Evolutionary conservation across 2,888 invertebrate species (phyloP), one percentile per base, ranked within the genome.

Genomic region (Chrysomela aeneicollis): DNA sequence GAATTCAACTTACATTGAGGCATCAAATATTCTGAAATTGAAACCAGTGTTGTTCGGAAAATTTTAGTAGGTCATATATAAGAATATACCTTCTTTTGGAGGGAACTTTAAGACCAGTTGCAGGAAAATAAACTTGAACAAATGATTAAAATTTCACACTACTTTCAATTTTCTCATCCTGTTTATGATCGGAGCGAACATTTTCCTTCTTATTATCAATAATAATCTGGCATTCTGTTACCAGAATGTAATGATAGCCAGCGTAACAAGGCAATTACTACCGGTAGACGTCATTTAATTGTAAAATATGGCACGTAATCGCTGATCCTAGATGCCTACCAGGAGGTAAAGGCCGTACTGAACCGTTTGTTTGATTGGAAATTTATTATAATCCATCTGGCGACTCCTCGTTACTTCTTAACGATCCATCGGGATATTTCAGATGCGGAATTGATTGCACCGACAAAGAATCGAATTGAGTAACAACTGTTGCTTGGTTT

Each of bases 281-380:
- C 46, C 30, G 26, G 47, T 57, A 46, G 59, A 59, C 65, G 60
- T 54, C 54, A 37, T 50, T 68, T 73, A 71, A 73, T 73, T 73
- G 73, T 71, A 68, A 73, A 71, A 69, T 71, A 73, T 73, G 55
- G 66, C 70, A 63, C 57, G 50, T 67, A 69, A 71, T 73, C 67
- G 70, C 70, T n/a, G 15, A n/a, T n/a, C 2, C 42, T 42, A 42
- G 42, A 42, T 10, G 42, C 42, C 15, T 42, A 15, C n/a, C 6
- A 42, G 42, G 1, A 42, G 12, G 3, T 3, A 42, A 1, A n/a
- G n/a, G n/a, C 42, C 4, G 6, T 15, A 15, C 15, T 42, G 2
- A 35, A 35, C 42, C 12, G 42, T 15, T 42, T 42, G 42, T 15
- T 42, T 42, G 42, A 42, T 42, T 42, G 42, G 42, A 42, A 42